These are phyloP conservation scores for Onychomys arenicola DNA, from an alignment of 2,797 vertebrate genomes.

Conservation along the genomic window DNA sequence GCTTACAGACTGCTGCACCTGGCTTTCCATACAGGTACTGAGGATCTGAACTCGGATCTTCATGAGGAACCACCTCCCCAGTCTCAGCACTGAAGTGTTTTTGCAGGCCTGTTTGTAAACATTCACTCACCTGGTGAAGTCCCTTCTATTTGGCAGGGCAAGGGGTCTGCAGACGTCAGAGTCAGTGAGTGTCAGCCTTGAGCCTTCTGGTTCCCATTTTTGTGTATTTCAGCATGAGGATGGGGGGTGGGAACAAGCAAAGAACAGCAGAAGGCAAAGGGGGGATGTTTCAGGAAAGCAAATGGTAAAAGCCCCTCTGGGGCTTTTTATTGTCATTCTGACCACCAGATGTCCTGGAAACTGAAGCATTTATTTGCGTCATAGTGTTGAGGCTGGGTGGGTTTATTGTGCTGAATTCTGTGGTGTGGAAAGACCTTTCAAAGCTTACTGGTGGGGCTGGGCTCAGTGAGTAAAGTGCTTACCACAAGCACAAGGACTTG, in stretches of 20 bases:
- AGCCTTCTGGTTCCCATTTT: not conserved
- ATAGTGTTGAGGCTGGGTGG: not conserved
- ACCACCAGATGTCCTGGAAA: conserved; percentile 25
- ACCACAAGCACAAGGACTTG: not conserved
- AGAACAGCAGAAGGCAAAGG: not conserved
- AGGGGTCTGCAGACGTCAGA: not conserved
- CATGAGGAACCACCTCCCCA: not conserved
- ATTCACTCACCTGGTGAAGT: not conserved
- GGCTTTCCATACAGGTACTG: not conserved
- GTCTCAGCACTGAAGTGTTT: conserved; percentile 25
- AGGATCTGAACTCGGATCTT: not conserved
- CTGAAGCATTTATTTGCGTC: not conserved
- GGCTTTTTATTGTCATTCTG: not conserved
- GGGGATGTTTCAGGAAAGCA: not conserved
- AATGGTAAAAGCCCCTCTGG: not conserved
- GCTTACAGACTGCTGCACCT: not conserved
- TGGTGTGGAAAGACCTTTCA: not conserved
- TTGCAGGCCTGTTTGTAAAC: conserved; percentile 36
- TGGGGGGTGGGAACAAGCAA: not conserved
- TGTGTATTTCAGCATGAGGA: not conserved
- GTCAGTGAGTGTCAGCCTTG: not conserved
- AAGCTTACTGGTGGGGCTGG: not conserved
- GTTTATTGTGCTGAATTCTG: not conserved
- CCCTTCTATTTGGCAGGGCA: conserved; percentile 5
- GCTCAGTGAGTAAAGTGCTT: not conserved